Base-by-base conservation (phyloP, 2,888 invertebrate species). In the Torymus texanus region DNA sequence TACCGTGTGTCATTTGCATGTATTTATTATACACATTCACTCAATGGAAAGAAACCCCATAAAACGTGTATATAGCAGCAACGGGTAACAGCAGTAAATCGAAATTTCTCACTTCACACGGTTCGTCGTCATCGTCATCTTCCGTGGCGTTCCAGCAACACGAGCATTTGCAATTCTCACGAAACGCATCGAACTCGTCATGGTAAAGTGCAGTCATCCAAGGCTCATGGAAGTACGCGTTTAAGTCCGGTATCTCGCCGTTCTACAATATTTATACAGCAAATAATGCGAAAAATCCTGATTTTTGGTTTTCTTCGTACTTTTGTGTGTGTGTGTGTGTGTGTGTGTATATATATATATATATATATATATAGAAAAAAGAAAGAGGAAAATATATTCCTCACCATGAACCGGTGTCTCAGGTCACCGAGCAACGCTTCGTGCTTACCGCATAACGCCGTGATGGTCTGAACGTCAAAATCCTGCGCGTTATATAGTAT, bases 361-460 rank as follows among this genome's bases (percentile, higher is more conserved):
- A n/a, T n/a, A n/a, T n/a, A n/a, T n/a, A n/a, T n/a, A n/a, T n/a
- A n/a, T n/a, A n/a, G n/a, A n/a, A n/a, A 14, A 29, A 8, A 29
- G 2, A n/a, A 16, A 10, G 13, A 16, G 21, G 11, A 4, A 5
- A 18, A 56, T 21, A 29, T 12, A 21, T 41, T 18, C 66, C 87
- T 86, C 85, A 92, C 93, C 90, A 93, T 90, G 87, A 92, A 95
- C 76, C 94, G 92, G 18, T 90, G 87, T 68, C 93, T 90, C 56
- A 96, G 85, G 85, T 94, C 94, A 88, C 95, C 94, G 80, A 96
- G 91, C 84, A 94, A 90, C 24, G 92, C 92, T 85, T 96, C 95
- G 87, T 96, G 95, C 83, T 94, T 93, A 0, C 95, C 95, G 88
- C 94, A 95, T 55, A 96, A 87, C 80, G 92, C 91, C 0, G 92